Evolutionary conservation across 2,888 invertebrate species (phyloP), one percentile per base, ranked within the genome.

Genomic region (Melangyna quadrimaculata): DNA sequence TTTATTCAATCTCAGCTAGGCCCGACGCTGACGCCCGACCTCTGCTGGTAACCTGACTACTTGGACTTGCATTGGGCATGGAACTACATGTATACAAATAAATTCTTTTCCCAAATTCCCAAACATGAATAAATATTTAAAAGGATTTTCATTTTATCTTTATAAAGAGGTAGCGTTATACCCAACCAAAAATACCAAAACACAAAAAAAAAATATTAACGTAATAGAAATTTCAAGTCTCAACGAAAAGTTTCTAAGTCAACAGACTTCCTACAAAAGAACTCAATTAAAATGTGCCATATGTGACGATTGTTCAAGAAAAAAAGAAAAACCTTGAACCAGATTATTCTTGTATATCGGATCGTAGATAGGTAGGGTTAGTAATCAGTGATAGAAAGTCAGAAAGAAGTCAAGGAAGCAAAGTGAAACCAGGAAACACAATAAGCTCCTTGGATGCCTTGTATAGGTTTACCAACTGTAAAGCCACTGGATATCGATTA

Each of bases 401-500:
- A 63, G 40, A 14, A n/a, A 40, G 40, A 74, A 63, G 63, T 73
- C 59, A 40, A 55, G 51, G 51, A 48, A 71, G 57, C 8, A 67
- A 65, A 51, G 1, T 32, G 55, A 65, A 74, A 59, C 37, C 69
- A 72, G 80, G 80, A 72, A 69, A 53, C 48, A 72, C 51, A 55
- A 72, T 80, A 32, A 53, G 67, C 71, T 79, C 71, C 65, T 79
- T 79, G 84, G 77, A 80, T 77, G 63, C 80, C 32, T 29, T n/a
- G 4, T 9, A 22, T 19, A 27, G 3, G n/a, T 7, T 4, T n/a
- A 65, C 29, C 40, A 12, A 32, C 27, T 29, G 51, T 40, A 45
- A 73, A 81, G 69, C 63, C 63, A 72, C 24, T 63, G 55, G 55
- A 27, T 61, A 86, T 86, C 81, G 86, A 86, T 86, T 80, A 86